Conservation (phyloP, 1,140 invertebrate genomes). For the Leptinotarsa texana region DNA sequence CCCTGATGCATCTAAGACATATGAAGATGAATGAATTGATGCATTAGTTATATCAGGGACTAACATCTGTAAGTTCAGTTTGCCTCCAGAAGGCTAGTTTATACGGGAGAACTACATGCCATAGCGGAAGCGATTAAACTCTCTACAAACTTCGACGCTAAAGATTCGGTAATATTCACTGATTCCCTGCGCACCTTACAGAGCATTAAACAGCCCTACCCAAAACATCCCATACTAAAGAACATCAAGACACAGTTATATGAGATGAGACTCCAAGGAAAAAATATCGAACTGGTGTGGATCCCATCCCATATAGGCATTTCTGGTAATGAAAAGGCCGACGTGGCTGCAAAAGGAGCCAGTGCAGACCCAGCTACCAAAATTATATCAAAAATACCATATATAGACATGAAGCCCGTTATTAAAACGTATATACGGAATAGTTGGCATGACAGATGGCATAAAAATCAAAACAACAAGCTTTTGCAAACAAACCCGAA, state of each 20-base stretch:
- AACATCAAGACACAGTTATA: background rate
- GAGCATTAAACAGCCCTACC: too few relatives aligned
- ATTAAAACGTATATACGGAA: background rate
- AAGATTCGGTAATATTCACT: too few relatives aligned
- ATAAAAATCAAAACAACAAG: too few relatives aligned
- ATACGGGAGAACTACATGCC: too few relatives aligned
- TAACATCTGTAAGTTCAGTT: too few relatives aligned
- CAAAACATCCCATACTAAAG: background rate
- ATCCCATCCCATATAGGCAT: too few relatives aligned
- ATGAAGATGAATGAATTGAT: background rate
- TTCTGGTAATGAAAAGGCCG: background rate
- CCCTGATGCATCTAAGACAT: background rate
- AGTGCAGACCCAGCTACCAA: background rate
- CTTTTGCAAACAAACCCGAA: too few relatives aligned
- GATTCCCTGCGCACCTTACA: too few relatives aligned
- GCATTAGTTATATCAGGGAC: background rate
- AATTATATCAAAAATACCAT: background rate
- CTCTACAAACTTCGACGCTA: too few relatives aligned
- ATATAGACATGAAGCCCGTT: background rate
- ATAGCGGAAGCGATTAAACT: too few relatives aligned
- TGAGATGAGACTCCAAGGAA: background rate
- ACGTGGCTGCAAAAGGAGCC: slow-evolving; percentile 23
- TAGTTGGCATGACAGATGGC: background rate
- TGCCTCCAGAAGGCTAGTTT: too few relatives aligned
- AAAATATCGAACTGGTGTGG: background rate